These are phyloP conservation scores for Cerastis rubricosa DNA, from an alignment of 2,888 invertebrate species.

Conservation along the genomic window DNA sequence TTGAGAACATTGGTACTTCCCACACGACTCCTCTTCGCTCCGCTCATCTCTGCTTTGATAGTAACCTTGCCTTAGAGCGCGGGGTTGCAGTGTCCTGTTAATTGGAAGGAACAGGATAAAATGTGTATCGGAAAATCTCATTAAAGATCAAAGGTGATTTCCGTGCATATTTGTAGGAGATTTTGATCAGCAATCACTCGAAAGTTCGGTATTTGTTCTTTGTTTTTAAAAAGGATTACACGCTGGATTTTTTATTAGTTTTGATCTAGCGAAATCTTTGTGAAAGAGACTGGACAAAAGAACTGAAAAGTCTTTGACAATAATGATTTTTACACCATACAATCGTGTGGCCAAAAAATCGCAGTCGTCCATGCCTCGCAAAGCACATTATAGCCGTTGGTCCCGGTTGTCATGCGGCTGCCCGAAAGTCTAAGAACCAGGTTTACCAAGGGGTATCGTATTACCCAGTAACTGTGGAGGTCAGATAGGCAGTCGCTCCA, in stretches of 20 bases:
- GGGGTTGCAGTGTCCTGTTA: constrained; percentile 37
- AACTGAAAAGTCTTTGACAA: not conserved
- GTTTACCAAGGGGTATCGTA: not conserved
- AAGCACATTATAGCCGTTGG: too few species aligned
- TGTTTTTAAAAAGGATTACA: not conserved
- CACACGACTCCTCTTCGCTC: not conserved
- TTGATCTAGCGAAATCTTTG: not conserved
- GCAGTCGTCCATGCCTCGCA: not conserved
- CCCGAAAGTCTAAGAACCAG: not conserved
- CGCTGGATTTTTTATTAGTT: not conserved
- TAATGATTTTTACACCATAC: not conserved
- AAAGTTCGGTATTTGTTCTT: not conserved
- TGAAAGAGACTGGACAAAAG: not conserved
- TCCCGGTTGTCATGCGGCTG: not conserved
- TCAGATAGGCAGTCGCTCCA: not conserved
- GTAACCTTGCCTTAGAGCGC: not conserved
- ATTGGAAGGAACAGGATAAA: constrained; percentile 41
- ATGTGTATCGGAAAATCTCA: constrained; percentile 33
- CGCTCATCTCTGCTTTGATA: not conserved
- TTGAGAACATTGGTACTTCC: not conserved
- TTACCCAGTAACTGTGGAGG: not conserved
- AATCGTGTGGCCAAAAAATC: not conserved
- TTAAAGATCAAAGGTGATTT: constrained; percentile 21
- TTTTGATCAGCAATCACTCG: not conserved
- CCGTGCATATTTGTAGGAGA: not conserved